A percentile compares a stretch with the other conserved stretches of the same genome.
Conservation (phyloP, 2,888 invertebrate species). For the Trachelus troglodyta region DNA sequence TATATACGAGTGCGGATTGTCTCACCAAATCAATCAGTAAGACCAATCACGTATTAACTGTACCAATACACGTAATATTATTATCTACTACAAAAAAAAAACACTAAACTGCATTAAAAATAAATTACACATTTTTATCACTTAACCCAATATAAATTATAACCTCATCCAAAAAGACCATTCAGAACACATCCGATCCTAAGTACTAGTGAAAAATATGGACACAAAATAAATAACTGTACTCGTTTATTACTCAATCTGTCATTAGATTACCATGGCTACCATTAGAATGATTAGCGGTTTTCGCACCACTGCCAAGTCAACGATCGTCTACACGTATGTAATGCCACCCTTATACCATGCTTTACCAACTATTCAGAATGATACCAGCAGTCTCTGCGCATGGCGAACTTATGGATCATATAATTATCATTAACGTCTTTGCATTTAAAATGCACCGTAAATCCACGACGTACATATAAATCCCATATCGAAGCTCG, state of each 20-base stretch:
- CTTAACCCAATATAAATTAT: not conserved
- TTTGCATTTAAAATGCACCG: not conserved
- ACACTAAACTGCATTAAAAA: not conserved
- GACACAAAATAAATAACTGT: not conserved
- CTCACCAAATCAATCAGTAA: not conserved
- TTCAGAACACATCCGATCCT: not conserved
- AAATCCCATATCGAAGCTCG: not conserved
- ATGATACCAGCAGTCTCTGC: not conserved
- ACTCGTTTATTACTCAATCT: constrained; percentile 31
- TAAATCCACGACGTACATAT: not conserved
- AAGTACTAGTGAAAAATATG: not conserved
- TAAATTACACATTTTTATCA: not conserved
- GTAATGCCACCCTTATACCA: not conserved
- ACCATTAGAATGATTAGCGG: constrained; percentile 45
- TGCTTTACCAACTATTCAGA: not conserved
- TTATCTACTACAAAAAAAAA: not conserved
- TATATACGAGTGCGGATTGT: not conserved
- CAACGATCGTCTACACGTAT: not conserved
- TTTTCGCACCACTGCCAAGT: constrained; percentile 21
- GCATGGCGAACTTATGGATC: not conserved
- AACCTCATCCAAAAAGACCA: not conserved
- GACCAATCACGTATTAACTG: not conserved
- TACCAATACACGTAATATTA: not conserved
- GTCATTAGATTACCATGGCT: constrained; percentile 35
- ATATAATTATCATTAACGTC: not conserved